Evolutionary conservation across 2,113 vertebrate genomes (phyloP).

Genomic region (Anolis sagrei): DNA sequence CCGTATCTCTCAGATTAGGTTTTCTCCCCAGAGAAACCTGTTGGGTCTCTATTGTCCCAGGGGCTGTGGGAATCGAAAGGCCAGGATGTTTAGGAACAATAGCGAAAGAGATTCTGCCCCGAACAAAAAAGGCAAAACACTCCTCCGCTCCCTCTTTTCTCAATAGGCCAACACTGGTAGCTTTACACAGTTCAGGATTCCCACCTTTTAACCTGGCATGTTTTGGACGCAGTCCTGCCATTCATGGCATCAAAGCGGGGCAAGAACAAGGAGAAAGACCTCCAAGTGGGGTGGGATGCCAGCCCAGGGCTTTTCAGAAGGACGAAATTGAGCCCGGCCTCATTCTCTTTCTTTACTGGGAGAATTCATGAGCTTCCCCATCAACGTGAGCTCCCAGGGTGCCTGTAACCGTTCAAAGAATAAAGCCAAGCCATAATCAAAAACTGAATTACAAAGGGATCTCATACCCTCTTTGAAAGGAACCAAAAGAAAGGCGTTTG

Average conservation of each 20-base stretch:
- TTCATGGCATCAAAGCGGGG: neutral
- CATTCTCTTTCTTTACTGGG: neutral
- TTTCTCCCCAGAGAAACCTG: conserved; percentile 74
- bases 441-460: no score
- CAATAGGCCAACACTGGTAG: neutral
- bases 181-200: no score
- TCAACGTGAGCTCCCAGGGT: neutral
- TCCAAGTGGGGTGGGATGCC: neutral
- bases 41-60: conserved; percentile 69
- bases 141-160: neutral
- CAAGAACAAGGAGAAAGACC: neutral
- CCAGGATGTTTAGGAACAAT: conserved; percentile 55
- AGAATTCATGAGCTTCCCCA: neutral
- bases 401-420: neutral
- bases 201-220: conserved; percentile 1
- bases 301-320: neutral
- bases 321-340: neutral
- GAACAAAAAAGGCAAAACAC: conserved; percentile 36
- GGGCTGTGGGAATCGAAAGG: conserved; percentile 73
- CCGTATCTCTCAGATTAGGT: conserved; percentile 75
- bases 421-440: neutral
- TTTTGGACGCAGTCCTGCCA: neutral
- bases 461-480: no score
- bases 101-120: conserved; percentile 28
- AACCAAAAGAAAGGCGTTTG: no score